Percentiles rank a stretch among this genome's conserved stretches.
Evolutionary conservation across 2,888 invertebrate species (phyloP).

Genomic region (Cerceris ruficornis): DNA sequence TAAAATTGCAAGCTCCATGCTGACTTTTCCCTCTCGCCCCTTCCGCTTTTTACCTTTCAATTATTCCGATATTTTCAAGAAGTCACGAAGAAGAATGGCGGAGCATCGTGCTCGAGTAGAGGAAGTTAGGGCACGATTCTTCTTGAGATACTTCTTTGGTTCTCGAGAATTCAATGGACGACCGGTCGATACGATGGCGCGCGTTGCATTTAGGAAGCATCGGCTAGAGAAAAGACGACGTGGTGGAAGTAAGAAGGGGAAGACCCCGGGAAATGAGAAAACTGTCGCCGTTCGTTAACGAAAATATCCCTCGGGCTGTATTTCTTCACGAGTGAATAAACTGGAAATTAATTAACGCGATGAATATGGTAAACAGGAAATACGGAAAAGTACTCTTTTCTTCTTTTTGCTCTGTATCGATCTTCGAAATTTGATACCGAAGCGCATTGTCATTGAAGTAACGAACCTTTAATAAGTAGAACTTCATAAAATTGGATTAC

Average conservation of each 20-base stretch:
- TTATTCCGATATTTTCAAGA: slow-evolving; percentile 68
- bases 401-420: no score
- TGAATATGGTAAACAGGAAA: slow-evolving; percentile 19
- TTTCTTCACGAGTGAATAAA: slow-evolving; percentile 22
- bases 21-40: slow-evolving; percentile 12
- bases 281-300: slow-evolving; percentile 35
- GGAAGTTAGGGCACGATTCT: slow-evolving; percentile 72
- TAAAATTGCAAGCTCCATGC: slow-evolving; percentile 48
- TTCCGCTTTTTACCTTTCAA: slow-evolving; percentile 51
- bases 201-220: background rate
- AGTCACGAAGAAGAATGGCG: slow-evolving; percentile 61
- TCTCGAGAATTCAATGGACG: slow-evolving; percentile 61
- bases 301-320: background rate
- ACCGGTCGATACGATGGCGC: slow-evolving; percentile 33
- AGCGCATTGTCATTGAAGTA: no score
- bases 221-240: background rate
- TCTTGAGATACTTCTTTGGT: slow-evolving; percentile 51
- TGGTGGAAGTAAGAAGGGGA: slow-evolving; percentile 4
- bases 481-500: no score
- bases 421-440: no score
- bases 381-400: slow-evolving; percentile 3
- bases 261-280: slow-evolving; percentile 31
- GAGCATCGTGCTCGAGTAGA: slow-evolving; percentile 61
- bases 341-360: slow-evolving; percentile 50
- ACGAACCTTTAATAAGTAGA: no score